Evolutionary conservation across 2,113 vertebrate species (phyloP).

Genomic region (human (Homo sapiens)): GRCh38 chr1:97755501-97756000

Average conservation of each 20-base stretch:
- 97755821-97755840: neutral
- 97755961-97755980: neutral
- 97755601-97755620: neutral
- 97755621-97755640: neutral
- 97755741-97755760: neutral
- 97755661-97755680: neutral
- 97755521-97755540: neutral
- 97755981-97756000: neutral
- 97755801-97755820: neutral
- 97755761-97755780: constrained; percentile 1
- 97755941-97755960: neutral
- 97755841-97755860: neutral
- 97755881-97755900: neutral
- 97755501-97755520: neutral
- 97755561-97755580: neutral
- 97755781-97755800: neutral
- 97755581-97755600: neutral
- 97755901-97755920: neutral
- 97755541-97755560: neutral
- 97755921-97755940: neutral
- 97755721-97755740: neutral
- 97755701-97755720: neutral
- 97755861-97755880: neutral
- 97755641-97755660: neutral
- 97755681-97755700: neutral